phyloP scores from a whole-genome alignment of 2,797 vertebrate genomes.

The Macrochelys suwanniensis region DNA sequence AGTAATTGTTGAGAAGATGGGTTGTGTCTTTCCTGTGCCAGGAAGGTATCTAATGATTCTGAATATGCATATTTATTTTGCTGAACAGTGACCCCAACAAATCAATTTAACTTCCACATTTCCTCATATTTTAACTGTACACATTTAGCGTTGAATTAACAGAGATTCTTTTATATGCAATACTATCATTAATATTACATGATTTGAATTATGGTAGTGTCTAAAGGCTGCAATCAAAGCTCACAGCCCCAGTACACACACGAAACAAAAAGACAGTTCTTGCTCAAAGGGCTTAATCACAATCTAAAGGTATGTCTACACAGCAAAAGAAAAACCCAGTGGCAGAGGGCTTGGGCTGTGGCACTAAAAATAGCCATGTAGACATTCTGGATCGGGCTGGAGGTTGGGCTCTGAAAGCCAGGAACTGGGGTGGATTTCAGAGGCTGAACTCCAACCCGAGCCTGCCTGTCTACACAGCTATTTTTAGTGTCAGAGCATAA shows the following conservation, averaged over 20 bases:
- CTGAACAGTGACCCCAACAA: not conserved
- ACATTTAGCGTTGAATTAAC: not conserved
- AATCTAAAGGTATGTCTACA: not conserved
- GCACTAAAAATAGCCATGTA: not conserved
- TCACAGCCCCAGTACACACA: slow-evolving; percentile 18
- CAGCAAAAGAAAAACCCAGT: not conserved
- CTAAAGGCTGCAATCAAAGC: slow-evolving; percentile 38
- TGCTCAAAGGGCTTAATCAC: slow-evolving; percentile 7
- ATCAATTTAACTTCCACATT: not conserved
- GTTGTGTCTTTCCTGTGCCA: not conserved
- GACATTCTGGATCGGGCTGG: not conserved
- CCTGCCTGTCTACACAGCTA: not conserved
- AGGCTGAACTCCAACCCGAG: not conserved
- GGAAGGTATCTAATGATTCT: not conserved
- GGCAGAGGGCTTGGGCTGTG: not conserved
- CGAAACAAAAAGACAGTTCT: not conserved
- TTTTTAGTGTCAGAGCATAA: not conserved
- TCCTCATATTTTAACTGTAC: not conserved
- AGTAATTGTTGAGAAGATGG: not conserved
- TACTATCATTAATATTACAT: slow-evolving; percentile 60
- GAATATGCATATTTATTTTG: not conserved
- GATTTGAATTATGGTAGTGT: slow-evolving; percentile 50
- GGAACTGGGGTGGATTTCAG: not conserved
- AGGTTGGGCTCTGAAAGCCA: not conserved
- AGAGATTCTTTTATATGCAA: slow-evolving; percentile 48